Evolutionary conservation across 2,113 vertebrate species (phyloP), one percentile per base, ranked within the genome.

Genomic region (Vombatus ursinus): DNA sequence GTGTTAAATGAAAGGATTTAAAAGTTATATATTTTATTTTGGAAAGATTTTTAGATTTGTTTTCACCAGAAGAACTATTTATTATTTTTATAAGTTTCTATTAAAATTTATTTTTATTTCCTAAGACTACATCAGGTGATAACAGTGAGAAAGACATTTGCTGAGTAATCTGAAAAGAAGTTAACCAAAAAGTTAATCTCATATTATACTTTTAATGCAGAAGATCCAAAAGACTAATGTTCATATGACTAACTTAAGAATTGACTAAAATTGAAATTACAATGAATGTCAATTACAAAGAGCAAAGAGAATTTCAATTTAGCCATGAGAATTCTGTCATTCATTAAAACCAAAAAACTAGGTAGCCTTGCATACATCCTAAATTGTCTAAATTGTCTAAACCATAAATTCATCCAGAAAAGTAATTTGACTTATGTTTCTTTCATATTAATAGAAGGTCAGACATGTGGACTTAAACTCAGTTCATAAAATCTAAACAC

Each of bases 321-420:
- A 84, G 5, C 48, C 90, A 50, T 77, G 94, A 57, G 2, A 95
- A 50, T 68, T 49, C 51, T 92, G 19, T 9, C 49, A 96, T 28
- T 52, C 94, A 84, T 84, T 92, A 28, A 68, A 44, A 90, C 24
- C 5, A 26, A 90, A 95, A 44, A 44, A 0, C 47, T 77, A 91
- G 22, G 12, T 50, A 28, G 77, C 12, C 23, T 89, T 91, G 10
- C 49, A 61, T 2, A 52, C 2, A 84, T 92, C 47, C 8, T 16
- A 37, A 49, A 49, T 49, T 5, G 48, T 49, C 5, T 16, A 89
- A 1, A 90, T 91, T 97, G 49, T 37, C 97, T 19, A 91, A 94
- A 92, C 77, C 89, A 96, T 93, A 50, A 2, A 95, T 94, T 95
- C 47, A 93, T 53, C 31, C 10, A 97, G 89, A 96, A 48, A 52